These are phyloP conservation scores for Dysidea cf. avara DNA, from an alignment of 37 sponge, comb jelly and placozoan species.

Conservation along the genomic window DNA sequence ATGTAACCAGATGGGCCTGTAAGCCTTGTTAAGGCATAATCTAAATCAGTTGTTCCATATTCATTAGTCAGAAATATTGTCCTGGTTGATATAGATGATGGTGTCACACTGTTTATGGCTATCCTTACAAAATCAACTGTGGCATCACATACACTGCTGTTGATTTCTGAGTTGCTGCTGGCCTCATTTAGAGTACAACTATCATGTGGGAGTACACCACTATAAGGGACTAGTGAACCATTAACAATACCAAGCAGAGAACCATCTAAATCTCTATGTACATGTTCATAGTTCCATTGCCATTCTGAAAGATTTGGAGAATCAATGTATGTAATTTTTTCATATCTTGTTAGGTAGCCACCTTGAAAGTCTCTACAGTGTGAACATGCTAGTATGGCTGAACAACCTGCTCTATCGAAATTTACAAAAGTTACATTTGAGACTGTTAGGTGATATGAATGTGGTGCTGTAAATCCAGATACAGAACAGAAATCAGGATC, in stretches of 20 bases:
- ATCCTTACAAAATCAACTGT: too few species aligned
- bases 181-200: too few species aligned
- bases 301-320: conserved; percentile 45
- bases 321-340: conserved; percentile 53
- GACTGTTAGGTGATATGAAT: too few species aligned
- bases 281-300: conserved; percentile 82
- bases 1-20: conserved; percentile 79
- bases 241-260: conserved; percentile 66
- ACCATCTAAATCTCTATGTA: conserved; percentile 85
- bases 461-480: conserved; percentile 72
- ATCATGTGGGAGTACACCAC: too few species aligned
- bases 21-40: conserved; percentile 63
- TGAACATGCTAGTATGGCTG: conserved; percentile 69
- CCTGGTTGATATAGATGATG: too few species aligned
- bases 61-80: too few species aligned
- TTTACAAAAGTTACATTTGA: conserved; percentile 79
- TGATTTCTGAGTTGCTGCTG: too few species aligned
- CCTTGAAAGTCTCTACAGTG: conserved; percentile 80
- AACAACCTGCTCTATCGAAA: conserved; percentile 57
- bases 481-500: conserved; percentile 39
- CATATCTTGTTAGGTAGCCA: conserved; percentile 75
- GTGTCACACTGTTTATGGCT: too few species aligned
- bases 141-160: too few species aligned
- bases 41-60: conserved; percentile 31
- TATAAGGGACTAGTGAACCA: too few species aligned